A percentile compares a stretch with the other conserved stretches of the same genome.
Conservation (phyloP, 2,113 vertebrate genomes). For the Mystacornis crossleyi region DNA sequence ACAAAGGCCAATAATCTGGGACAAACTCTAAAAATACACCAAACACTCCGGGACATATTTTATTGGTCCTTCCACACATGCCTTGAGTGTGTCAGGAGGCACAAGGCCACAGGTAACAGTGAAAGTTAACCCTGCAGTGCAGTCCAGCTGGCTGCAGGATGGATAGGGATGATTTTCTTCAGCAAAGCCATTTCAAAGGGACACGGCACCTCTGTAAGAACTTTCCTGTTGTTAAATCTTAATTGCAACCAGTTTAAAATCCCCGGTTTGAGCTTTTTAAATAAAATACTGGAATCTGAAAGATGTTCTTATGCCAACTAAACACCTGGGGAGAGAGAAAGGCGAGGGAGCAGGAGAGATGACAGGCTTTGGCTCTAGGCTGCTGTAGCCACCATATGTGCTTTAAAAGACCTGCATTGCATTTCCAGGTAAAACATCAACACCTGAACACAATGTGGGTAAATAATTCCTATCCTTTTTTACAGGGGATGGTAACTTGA, state of each 20-base stretch:
- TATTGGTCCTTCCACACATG: neutral
- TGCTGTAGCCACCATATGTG: neutral
- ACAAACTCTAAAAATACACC: slow-evolving; percentile 61
- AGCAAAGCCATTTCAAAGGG: neutral
- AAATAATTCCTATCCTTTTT: neutral
- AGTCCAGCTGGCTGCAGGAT: neutral
- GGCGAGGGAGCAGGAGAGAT: neutral
- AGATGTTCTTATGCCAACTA: neutral
- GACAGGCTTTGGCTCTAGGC: neutral
- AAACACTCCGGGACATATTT: neutral
- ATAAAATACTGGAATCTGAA: neutral
- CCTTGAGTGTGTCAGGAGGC: neutral
- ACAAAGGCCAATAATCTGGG: slow-evolving; percentile 58
- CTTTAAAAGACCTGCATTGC: neutral
- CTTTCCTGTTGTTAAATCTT: neutral
- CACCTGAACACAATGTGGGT: neutral
- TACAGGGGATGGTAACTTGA: neutral
- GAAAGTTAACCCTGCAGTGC: neutral
- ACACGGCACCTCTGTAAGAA: fast-evolving
- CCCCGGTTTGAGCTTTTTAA: neutral
- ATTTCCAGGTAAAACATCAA: neutral
- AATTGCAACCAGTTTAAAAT: neutral
- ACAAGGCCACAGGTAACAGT: slow-evolving; percentile 6
- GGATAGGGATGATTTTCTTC: neutral
- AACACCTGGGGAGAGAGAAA: neutral